A percentile compares a stretch with the other conserved stretches of the same genome.
Conservation (phyloP, 2,113 vertebrate species). For the Donacobius atricapilla region DNA sequence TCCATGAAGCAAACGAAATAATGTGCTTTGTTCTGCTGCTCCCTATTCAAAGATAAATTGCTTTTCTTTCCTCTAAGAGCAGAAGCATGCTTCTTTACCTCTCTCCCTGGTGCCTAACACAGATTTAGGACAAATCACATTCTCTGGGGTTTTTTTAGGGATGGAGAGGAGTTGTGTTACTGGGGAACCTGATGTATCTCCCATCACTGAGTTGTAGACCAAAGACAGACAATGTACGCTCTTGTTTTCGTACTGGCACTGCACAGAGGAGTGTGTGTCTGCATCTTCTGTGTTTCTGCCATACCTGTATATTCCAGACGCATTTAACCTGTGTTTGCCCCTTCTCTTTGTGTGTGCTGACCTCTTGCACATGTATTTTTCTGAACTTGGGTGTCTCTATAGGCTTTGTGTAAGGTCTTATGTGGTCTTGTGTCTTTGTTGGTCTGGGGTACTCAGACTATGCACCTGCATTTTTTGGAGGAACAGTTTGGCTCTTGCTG, state of each 20-base stretch:
- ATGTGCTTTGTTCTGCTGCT: conserved; percentile 5
- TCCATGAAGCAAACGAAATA: neutral
- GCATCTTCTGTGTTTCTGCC: neutral
- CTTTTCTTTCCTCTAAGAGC: neutral
- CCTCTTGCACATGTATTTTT: neutral
- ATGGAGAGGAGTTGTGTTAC: neutral
- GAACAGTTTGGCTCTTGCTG: neutral
- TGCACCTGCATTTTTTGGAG: neutral
- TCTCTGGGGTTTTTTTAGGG: neutral
- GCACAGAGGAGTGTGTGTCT: neutral
- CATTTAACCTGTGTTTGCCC: neutral
- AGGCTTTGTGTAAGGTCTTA: neutral
- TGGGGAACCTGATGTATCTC: neutral
- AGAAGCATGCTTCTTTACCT: neutral
- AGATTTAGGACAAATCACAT: neutral
- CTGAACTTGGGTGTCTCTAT: neutral
- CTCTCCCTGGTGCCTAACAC: neutral
- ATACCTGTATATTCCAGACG: neutral
- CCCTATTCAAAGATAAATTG: neutral
- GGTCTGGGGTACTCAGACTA: neutral
- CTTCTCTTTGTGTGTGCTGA: neutral
- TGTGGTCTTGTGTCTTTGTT: neutral
- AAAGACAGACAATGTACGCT: neutral
- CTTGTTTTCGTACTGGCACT: neutral
- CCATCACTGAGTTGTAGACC: neutral